Conservation (phyloP, 2,113 vertebrate species). For the Cyanistes caeruleus region DNA sequence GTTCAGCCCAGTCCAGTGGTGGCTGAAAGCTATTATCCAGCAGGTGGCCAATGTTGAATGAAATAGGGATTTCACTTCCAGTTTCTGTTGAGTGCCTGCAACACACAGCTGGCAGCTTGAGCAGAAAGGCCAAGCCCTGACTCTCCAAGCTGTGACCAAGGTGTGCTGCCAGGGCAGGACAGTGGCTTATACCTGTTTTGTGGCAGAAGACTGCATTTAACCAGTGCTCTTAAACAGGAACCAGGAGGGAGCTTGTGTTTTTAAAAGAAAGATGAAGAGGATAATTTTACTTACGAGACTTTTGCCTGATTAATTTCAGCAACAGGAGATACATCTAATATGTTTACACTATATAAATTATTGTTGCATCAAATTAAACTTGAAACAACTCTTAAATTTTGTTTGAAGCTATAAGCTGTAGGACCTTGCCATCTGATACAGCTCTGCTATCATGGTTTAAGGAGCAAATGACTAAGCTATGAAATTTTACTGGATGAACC, state of each 20-base stretch:
- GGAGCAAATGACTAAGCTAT: neutral
- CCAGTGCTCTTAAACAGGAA: neutral
- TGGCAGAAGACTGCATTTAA: neutral
- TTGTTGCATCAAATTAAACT: slow-evolving; percentile 7
- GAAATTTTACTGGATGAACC: neutral
- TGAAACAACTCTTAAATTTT: neutral
- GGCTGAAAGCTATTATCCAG: neutral
- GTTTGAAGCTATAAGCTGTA: neutral
- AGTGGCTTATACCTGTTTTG: neutral
- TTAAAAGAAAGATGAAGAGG: neutral
- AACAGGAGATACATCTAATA: neutral
- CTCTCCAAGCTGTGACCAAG: neutral
- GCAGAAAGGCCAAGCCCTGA: neutral
- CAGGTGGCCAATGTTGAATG: neutral
- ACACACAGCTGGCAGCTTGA: neutral
- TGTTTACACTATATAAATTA: neutral
- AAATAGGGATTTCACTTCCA: neutral
- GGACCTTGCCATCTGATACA: neutral
- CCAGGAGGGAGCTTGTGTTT: neutral
- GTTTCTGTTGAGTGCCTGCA: neutral
- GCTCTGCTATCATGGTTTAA: neutral
- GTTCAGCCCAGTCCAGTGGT: neutral
- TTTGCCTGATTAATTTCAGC: neutral
- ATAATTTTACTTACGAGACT: neutral
- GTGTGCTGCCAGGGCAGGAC: neutral